These are phyloP conservation scores for Nymphicus hollandicus DNA, from an alignment of 2,113 vertebrate genomes.

Conservation along the genomic window DNA sequence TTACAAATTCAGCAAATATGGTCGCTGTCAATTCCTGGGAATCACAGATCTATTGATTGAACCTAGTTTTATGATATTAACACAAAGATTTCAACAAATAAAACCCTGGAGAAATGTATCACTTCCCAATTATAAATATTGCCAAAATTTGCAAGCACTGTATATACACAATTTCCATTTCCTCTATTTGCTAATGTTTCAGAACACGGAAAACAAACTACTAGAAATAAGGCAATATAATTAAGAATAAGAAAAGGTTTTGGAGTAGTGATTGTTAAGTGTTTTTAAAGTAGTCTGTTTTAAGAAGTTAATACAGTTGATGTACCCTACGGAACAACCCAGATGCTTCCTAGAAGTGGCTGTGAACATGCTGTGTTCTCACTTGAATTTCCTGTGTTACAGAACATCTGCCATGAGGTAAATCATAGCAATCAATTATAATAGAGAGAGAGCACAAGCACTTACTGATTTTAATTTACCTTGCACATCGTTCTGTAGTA, in stretches of 20 bases:
- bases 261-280: not conserved
- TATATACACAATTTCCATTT: not conserved
- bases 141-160: not conserved
- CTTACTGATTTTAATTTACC: slow-evolving; percentile 71
- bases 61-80: not conserved
- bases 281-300: not conserved
- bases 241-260: not conserved
- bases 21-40: not conserved
- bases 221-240: not conserved
- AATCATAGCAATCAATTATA: not conserved
- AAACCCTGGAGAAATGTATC: not conserved
- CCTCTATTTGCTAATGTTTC: not conserved
- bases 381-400: not conserved
- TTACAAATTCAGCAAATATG: not conserved
- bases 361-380: not conserved
- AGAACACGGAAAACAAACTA: not conserved
- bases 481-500: slow-evolving; percentile 95
- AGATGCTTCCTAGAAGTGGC: not conserved
- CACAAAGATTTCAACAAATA: not conserved
- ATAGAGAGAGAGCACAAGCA: not conserved
- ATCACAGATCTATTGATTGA: fast-evolving
- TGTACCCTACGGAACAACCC: not conserved
- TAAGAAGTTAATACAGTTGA: not conserved
- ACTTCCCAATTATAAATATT: not conserved
- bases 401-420: not conserved